These are phyloP conservation scores for Xenopus borealis DNA, from an alignment of 2,113 vertebrate species.

Conservation along the genomic window DNA sequence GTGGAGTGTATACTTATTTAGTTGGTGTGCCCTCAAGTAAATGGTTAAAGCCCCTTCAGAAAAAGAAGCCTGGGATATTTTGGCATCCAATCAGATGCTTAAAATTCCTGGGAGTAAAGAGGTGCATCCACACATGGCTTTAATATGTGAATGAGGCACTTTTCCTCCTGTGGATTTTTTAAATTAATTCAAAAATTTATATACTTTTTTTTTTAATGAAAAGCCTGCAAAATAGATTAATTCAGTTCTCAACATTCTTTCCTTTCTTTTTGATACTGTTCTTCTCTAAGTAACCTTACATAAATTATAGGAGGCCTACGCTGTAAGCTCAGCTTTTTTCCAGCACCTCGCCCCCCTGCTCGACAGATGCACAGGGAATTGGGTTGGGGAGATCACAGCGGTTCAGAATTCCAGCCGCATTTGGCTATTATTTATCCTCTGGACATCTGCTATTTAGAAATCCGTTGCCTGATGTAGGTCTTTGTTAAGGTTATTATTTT, in stretches of 20 bases:
- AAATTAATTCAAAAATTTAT: too few species aligned
- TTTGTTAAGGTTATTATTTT: conserved; percentile 21
- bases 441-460: conserved; percentile 29
- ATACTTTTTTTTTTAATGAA: too few species aligned
- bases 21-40: too few species aligned
- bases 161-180: too few species aligned
- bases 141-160: too few species aligned
- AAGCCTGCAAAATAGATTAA: neutral
- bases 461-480: conserved; percentile 38
- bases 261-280: neutral
- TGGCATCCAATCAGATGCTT: too few species aligned
- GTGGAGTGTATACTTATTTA: too few species aligned
- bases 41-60: too few species aligned
- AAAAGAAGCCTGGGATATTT: too few species aligned
- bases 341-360: neutral
- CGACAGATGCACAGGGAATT: neutral
- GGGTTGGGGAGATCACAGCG: conserved; percentile 17
- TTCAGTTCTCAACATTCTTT: neutral
- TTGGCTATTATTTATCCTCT: conserved; percentile 23
- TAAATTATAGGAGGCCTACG: neutral
- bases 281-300: neutral
- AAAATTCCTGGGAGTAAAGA: too few species aligned
- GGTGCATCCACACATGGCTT: too few species aligned
- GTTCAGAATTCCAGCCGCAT: conserved; percentile 15
- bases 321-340: conserved; percentile 2